These are phyloP conservation scores for Himalopsyche kuldschensis DNA, from an alignment of 2,888 invertebrate species.

Conservation along the genomic window DNA sequence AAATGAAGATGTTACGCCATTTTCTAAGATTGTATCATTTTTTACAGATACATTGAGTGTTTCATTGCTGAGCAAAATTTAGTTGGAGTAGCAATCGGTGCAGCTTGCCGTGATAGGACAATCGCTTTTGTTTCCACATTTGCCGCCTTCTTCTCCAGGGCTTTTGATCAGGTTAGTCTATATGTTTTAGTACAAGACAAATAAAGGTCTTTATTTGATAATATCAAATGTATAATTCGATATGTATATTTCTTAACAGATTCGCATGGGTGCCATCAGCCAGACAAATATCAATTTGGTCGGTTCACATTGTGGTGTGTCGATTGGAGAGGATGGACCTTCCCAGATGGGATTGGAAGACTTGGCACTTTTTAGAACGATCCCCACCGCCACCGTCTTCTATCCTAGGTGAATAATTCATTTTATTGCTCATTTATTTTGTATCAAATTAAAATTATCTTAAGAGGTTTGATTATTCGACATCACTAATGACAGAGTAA, in stretches of 20 bases:
- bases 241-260: constrained; percentile 53
- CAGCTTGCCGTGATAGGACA: constrained; percentile 88
- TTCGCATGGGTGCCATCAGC: constrained; percentile 99
- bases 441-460: no score
- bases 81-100: constrained; percentile 94
- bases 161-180: constrained; percentile 84
- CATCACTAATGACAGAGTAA: no score
- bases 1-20: no score
- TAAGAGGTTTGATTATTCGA: no score
- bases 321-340: constrained; percentile 98
- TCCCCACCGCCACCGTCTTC: constrained; percentile 81
- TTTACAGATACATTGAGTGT: constrained; percentile 85
- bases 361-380: constrained; percentile 88
- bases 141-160: constrained; percentile 95
- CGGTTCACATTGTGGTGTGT: constrained; percentile 97
- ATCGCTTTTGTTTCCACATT: constrained; percentile 96
- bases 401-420: constrained; percentile 65
- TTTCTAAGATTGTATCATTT: background rate
- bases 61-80: constrained; percentile 99
- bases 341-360: constrained; percentile 99
- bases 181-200: background rate
- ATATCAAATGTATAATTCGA: background rate
- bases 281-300: constrained; percentile 96
- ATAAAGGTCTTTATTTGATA: no score
- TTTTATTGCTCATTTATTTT: background rate